Evolutionary conservation across 2,888 invertebrate species (phyloP).

Genomic region (Drosophila antonietae): DNA sequence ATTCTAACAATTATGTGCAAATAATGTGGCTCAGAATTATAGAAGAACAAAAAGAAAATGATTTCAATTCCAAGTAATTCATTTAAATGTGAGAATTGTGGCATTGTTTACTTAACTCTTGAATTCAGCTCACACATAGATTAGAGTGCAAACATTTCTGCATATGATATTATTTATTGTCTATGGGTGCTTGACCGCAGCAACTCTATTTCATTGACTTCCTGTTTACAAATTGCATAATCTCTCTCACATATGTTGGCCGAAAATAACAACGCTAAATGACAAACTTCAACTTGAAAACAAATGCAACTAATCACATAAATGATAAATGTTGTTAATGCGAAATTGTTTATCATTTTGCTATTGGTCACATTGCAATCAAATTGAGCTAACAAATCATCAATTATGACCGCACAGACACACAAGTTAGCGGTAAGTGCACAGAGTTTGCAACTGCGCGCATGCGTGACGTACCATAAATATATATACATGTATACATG

Average conservation of each 20-base stretch:
- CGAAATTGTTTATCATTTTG: conserved; percentile 45
- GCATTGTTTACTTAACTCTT: conserved; percentile 33
- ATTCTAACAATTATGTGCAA: conserved; percentile 44
- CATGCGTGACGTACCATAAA: conserved; percentile 44
- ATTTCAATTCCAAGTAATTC: conserved; percentile 19
- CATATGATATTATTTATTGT: conserved; percentile 1
- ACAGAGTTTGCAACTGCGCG: conserved; percentile 22
- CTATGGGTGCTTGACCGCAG: conserved; percentile 46
- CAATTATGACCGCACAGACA: conserved; percentile 43
- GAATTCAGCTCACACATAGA: conserved; percentile 47
- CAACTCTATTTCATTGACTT: conserved; percentile 28
- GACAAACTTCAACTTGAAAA: conserved; percentile 73
- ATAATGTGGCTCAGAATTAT: conserved; percentile 25
- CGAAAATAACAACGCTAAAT: conserved; percentile 34
- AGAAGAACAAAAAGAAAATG: conserved; percentile 4
- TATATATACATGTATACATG: not conserved
- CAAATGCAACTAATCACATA: conserved; percentile 28
- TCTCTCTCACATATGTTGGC: conserved; percentile 20
- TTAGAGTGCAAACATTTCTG: conserved; percentile 27
- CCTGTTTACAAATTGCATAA: conserved; percentile 53
- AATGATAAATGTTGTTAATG: conserved; percentile 44
- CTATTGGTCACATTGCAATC: conserved; percentile 41
- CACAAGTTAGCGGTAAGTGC: conserved; percentile 29
- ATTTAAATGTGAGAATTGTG: conserved; percentile 48
- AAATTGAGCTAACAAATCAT: conserved; percentile 43